Evolutionary conservation across 1,140 invertebrate species (phyloP).

Genomic region (Sesamia nonagrioides): DNA sequence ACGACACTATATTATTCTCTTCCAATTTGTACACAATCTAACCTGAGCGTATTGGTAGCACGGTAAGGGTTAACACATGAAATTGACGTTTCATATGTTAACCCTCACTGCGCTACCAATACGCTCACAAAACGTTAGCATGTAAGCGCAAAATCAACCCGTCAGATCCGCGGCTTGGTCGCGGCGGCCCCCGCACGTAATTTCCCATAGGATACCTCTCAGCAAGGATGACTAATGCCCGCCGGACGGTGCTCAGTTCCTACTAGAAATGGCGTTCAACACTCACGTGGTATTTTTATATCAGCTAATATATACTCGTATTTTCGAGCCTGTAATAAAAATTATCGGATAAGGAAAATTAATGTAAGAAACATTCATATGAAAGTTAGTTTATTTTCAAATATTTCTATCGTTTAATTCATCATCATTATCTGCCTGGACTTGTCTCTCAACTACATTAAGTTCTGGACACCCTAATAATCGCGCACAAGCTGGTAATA

Average conservation of each 20-base stretch:
- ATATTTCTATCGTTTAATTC: too few species aligned
- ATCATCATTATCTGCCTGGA: too few species aligned
- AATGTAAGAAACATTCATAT: too few species aligned
- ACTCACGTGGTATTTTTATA: slow-evolving; percentile 31
- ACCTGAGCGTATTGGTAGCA: background rate
- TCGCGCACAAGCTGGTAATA: too few species aligned
- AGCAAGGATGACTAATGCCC: slow-evolving; percentile 71
- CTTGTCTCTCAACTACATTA: too few species aligned
- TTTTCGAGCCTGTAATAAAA: background rate
- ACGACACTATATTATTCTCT: too few species aligned
- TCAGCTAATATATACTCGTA: background rate
- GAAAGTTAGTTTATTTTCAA: too few species aligned
- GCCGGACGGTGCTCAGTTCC: slow-evolving; percentile 59
- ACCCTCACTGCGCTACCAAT: slow-evolving; percentile 38
- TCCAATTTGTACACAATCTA: too few species aligned
- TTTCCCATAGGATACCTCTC: slow-evolving; percentile 76
- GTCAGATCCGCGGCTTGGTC: slow-evolving; percentile 51
- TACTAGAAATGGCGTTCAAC: slow-evolving; percentile 39
- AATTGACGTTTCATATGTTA: slow-evolving; percentile 41
- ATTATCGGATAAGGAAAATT: background rate
- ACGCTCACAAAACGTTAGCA: slow-evolving; percentile 41
- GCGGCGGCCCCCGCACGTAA: slow-evolving; percentile 65
- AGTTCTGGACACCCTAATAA: too few species aligned
- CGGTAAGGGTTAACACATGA: background rate
- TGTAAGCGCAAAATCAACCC: slow-evolving; percentile 47